Percentiles rank a stretch among this genome's conserved stretches.
phyloP scores from a whole-genome alignment of 2,113 vertebrate genomes.

The Centropus unirufus region DNA sequence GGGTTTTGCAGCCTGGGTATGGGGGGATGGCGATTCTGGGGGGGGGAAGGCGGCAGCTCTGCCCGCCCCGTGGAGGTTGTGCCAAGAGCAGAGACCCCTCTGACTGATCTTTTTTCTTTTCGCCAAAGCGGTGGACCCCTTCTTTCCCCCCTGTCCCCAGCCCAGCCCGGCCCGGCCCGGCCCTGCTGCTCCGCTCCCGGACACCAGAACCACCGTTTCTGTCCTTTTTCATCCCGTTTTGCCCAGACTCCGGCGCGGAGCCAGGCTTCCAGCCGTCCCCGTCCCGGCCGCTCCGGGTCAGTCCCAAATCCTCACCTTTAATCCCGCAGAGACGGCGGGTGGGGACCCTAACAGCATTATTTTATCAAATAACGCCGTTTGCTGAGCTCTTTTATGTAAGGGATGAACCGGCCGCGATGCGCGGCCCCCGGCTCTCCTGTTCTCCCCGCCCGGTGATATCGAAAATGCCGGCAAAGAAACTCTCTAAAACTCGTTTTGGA shows the following conservation, averaged over 20 bases:
- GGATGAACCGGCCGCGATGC: neutral
- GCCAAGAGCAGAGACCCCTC: accelerated
- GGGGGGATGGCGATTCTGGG: too few species aligned
- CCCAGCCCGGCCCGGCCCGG: neutral
- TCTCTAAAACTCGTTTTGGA: too few species aligned
- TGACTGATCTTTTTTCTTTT: neutral
- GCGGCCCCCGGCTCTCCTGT: too few species aligned
- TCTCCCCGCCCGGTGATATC: neutral
- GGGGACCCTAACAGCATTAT: too few species aligned
- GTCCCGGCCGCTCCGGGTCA: neutral
- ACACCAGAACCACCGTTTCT: neutral
- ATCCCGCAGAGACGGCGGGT: neutral
- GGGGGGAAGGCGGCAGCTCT: accelerated
- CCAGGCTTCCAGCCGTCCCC: neutral
- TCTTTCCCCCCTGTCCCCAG: too few species aligned
- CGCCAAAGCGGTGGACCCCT: neutral
- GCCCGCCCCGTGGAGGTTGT: neutral
- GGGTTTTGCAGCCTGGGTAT: neutral
- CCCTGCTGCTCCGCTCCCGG: neutral
- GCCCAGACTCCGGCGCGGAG: accelerated
- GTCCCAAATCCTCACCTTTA: neutral
- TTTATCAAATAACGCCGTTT: neutral
- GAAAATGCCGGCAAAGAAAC: too few species aligned
- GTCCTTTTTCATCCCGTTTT: neutral
- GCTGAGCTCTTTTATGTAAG: neutral